These are phyloP conservation scores for Pavo muticus DNA, from an alignment of 2,113 vertebrate genomes.

Conservation along the genomic window DNA sequence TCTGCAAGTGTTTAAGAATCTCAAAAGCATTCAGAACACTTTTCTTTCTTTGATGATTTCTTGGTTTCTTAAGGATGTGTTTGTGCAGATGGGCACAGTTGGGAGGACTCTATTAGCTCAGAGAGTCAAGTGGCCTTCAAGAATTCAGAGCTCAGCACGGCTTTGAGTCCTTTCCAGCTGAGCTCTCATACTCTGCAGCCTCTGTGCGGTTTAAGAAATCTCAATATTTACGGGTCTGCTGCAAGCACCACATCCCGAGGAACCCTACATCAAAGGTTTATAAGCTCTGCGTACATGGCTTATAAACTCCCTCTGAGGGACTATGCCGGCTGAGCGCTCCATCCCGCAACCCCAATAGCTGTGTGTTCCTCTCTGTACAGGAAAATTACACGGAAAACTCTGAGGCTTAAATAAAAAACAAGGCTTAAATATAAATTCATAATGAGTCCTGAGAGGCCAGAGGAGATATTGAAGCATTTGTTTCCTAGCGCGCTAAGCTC, in stretches of 20 bases:
- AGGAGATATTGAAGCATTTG: not conserved
- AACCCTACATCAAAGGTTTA: not conserved
- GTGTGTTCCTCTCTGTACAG: not conserved
- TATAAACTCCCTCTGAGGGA: not conserved
- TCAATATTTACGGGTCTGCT: conserved; percentile 5
- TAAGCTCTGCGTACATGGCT: rapidly evolving
- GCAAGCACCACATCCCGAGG: not conserved
- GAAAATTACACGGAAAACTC: not conserved
- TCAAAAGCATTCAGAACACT: not conserved
- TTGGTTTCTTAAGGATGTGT: not conserved
- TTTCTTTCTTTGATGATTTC: not conserved
- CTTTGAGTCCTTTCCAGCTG: not conserved
- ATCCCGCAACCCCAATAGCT: not conserved
- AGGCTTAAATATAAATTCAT: conserved; percentile 9
- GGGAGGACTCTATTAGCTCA: not conserved
- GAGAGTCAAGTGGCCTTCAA: conserved; percentile 26
- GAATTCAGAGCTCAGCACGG: conserved; percentile 1
- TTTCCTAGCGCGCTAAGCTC: not conserved
- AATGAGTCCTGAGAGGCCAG: not conserved
- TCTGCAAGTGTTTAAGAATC: not conserved
- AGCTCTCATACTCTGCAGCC: not conserved
- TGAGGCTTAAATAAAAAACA: conserved; percentile 6
- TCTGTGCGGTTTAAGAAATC: not conserved
- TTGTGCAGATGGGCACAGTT: not conserved
- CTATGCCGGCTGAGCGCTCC: not conserved